Base-by-base conservation (phyloP, 2,888 invertebrate species). In the Diaphora mendica region DNA sequence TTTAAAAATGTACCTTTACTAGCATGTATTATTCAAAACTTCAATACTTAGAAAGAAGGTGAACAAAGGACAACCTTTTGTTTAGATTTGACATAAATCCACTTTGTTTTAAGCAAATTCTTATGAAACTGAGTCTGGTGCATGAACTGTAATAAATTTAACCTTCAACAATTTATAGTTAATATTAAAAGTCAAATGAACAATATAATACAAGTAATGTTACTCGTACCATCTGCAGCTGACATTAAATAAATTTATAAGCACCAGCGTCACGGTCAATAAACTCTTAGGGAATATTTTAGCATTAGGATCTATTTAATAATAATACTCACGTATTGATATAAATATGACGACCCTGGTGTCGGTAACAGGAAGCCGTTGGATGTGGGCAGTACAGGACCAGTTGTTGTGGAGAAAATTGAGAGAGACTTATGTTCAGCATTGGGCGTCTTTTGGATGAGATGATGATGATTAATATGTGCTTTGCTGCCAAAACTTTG, bases 221-320 rank as follows among this genome's bases (percentile, higher is more conserved):
- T 78, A 64, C 51, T 11, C 9, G 51, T n/a, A 11, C 11, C 70
- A 72, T 75, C 78, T 51, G 70, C 17, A 30, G 55, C 66, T 65
- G 73, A 68, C 80, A 76, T 80, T 76, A 78, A 68, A 81, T 82
- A 67, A 76, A 26, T 66, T 44, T 66, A 44, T 44, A 30, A 8
- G 33, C 30, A 13, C n/a, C 30, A 48, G 30, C 5, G 48, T 33
- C 67, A 48, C 30, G 33, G 51, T 48, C 23, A 67, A 67, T 48
- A 23, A 67, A 23, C 23, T 4, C 48, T 48, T 48, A 5, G 20
- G 23, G 23, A 15, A 30, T 48, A 11, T 55, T 55, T 55, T 9
- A 55, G 23, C 3, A 55, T n/a, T n/a, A 55, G 23, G n/a, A 55
- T 39, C 39, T 39, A 35, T 48, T 17, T 17, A 0, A 20, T 20